Conservation (phyloP, 2,113 vertebrate genomes). For the Egretta garzetta region DNA sequence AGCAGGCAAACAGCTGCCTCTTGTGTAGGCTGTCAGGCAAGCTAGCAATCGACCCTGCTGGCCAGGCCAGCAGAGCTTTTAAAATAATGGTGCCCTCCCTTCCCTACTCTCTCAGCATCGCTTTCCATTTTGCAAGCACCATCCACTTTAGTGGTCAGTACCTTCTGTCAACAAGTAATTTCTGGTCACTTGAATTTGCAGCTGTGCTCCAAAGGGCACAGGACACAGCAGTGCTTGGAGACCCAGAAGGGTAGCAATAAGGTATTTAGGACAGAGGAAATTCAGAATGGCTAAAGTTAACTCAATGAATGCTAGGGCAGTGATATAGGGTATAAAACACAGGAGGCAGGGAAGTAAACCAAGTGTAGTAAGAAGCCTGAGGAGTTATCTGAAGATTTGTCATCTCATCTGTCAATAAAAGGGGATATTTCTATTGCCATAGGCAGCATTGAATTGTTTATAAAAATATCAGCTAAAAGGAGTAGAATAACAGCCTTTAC, state of each 20-base stretch:
- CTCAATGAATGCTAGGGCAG: neutral
- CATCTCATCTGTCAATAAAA: neutral
- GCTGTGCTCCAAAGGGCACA: neutral
- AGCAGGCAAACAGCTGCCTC: neutral
- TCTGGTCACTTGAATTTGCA: neutral
- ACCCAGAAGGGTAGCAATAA: neutral
- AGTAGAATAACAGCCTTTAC: neutral
- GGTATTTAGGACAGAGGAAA: neutral
- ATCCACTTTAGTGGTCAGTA: neutral
- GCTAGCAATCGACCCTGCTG: neutral
- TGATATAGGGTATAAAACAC: rapidly evolving
- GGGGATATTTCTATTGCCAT: neutral
- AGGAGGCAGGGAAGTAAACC: neutral
- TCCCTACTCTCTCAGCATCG: neutral
- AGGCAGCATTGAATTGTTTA: neutral
- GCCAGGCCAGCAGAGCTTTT: neutral
- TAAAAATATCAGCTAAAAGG: neutral
- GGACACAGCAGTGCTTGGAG: neutral
- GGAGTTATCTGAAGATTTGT: neutral
- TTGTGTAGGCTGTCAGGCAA: neutral
- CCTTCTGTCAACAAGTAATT: neutral
- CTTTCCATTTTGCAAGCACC: neutral
- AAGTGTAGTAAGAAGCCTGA: neutral
- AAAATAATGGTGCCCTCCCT: neutral
- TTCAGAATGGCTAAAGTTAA: neutral